Base-by-base conservation (phyloP, 2,888 invertebrate genomes). In the Phyllotreta striolata region DNA sequence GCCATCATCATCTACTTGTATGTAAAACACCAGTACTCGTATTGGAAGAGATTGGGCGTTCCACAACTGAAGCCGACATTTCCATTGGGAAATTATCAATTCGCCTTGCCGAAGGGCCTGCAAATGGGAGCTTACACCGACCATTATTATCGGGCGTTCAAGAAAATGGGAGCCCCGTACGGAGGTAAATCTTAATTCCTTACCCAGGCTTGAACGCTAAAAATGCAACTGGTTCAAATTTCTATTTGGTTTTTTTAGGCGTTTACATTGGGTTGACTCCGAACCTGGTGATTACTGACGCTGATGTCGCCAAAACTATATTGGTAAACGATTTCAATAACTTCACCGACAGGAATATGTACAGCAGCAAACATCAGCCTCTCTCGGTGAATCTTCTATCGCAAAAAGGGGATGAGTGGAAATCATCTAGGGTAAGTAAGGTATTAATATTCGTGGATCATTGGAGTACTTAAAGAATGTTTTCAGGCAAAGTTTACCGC, bases 41-140 rank as follows among this genome's bases (percentile, higher is more conserved):
- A 57, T 37, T 63, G 63, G 63, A 63, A 57, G 34, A 51, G 38
- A 43, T 57, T 34, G 40, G 55, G 55, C 10, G 57, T 63, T 5
- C 57, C 63, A 0, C 55, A 63, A 13, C 24, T 63, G 57, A 13
- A 49, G 38, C 63, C 63, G n/a, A 43, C 13, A 8, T 63, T 63
- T 46, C 63, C 63, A 2, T 12, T 63, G 10, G 63, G 63, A 10
- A 47, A 63, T 35, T 41, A 63, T 35, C 12, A 41, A 8, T 38
- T 24, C 24, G 13, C 55, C 7, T 43, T 63, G 7, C 63, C 63
- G 8, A 63, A 38, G 46, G 63, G 63, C 37, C 51, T 63, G 37
- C 39, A 43, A 8, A 13, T 63, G 2, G 63, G 63, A 41, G 40
- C 43, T 3, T n/a, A 57, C 1, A 56, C 57, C 6, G 52, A 52